phyloP scores from a whole-genome alignment of 2,888 invertebrate species.

The Drosophila pullipes region DNA sequence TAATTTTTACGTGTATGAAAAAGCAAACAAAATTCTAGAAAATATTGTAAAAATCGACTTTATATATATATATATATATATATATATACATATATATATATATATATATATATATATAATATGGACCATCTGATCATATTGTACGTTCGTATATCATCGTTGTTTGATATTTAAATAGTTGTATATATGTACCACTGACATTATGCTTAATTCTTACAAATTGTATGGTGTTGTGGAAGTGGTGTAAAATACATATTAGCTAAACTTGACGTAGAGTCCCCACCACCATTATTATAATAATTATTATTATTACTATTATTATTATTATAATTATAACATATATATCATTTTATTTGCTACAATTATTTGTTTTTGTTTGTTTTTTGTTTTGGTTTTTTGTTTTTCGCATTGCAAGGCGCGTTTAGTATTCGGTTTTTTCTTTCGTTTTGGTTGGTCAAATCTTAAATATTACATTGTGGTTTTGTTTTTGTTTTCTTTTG shows the following conservation, averaged over 20 bases:
- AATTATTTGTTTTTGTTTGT: conserved; percentile 6
- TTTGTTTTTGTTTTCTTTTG: conserved; percentile 32
- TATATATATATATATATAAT: background rate
- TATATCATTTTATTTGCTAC: conserved; percentile 15
- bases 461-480: conserved; percentile 55
- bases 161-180: conserved; percentile 25
- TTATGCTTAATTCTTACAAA: conserved; percentile 40
- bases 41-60: conserved; percentile 51
- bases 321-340: conserved; percentile 6
- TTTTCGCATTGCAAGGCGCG: conserved; percentile 42
- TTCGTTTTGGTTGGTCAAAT: conserved; percentile 61
- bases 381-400: background rate
- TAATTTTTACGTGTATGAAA: conserved; percentile 52
- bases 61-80: conserved; percentile 21
- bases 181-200: conserved; percentile 14
- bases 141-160: conserved; percentile 45
- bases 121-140: conserved; percentile 21
- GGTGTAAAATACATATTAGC: conserved; percentile 45
- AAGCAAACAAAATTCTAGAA: conserved; percentile 41
- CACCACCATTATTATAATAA: background rate
- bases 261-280: conserved; percentile 33
- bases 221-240: conserved; percentile 40
- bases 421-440: conserved; percentile 37
- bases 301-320: background rate
- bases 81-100: background rate